Evolutionary conservation across 2,888 invertebrate genomes (phyloP).

Genomic region (Dastarcus helophoroides): DNA sequence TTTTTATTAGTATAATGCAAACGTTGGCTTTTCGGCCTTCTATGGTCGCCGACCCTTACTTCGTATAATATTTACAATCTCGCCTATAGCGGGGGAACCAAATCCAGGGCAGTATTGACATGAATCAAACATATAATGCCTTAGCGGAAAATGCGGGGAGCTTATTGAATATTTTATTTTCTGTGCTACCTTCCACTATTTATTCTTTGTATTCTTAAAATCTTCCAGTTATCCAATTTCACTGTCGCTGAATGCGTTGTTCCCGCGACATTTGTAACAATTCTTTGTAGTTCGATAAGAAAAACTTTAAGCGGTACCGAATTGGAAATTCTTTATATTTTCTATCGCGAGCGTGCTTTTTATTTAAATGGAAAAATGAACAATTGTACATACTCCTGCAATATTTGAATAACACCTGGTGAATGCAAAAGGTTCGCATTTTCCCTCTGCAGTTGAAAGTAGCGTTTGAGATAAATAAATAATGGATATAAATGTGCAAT

Average conservation of each 20-base stretch:
- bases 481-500: no score
- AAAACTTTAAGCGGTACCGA: no score
- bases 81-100: slow-evolving; percentile 8
- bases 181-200: slow-evolving; percentile 4
- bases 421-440: no score
- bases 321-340: no score
- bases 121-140: slow-evolving; percentile 5
- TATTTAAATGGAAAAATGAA: no score
- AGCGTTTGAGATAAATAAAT: no score
- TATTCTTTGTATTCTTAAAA: neutral
- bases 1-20: slow-evolving; percentile 21
- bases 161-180: slow-evolving; percentile 11
- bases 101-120: slow-evolving; percentile 6
- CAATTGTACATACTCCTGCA: no score
- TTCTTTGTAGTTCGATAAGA: neutral
- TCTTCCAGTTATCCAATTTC: slow-evolving; percentile 1
- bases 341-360: no score
- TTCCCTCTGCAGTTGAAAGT: no score
- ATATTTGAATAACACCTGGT: no score
- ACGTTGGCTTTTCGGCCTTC: slow-evolving; percentile 21
- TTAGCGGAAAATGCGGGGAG: slow-evolving; percentile 6
- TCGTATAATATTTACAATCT: slow-evolving; percentile 24
- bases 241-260: neutral
- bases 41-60: slow-evolving; percentile 19
- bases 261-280: neutral